Conservation (phyloP, 2,888 invertebrate genomes). For the Diabrotica balteata region DNA sequence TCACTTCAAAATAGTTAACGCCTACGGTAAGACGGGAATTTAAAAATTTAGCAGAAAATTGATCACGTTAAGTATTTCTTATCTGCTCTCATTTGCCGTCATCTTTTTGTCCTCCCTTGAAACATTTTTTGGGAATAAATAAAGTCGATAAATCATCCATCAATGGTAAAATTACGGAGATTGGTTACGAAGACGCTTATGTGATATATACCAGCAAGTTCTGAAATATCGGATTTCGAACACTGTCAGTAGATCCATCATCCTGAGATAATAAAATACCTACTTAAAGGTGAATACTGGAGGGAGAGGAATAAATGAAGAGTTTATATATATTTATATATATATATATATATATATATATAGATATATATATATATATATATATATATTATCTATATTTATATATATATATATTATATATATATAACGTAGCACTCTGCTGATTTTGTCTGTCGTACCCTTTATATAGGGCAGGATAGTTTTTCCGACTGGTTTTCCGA, state of each 20-base stretch:
- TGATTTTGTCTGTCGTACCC: too few relatives aligned
- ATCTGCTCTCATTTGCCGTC: slow-evolving; percentile 2
- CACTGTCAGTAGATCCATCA: slow-evolving; percentile 8
- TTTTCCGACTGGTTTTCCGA: too few relatives aligned
- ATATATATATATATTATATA: too few relatives aligned
- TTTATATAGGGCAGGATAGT: too few relatives aligned
- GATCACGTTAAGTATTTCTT: slow-evolving; percentile 3
- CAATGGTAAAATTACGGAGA: slow-evolving; percentile 18
- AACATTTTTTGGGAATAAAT: slow-evolving; percentile 16
- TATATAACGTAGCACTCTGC: too few relatives aligned
- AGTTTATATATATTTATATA: too few relatives aligned
- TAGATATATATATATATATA: too few relatives aligned
- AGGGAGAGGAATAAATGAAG: too few relatives aligned
- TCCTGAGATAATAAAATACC: slow-evolving; percentile 10
- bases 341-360: too few relatives aligned
- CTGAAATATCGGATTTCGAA: slow-evolving; percentile 10
- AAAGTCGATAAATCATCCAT: slow-evolving; percentile 16
- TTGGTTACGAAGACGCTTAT: slow-evolving; percentile 14
- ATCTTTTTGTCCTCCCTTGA: background rate
- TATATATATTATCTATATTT: too few relatives aligned
- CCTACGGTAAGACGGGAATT: slow-evolving; percentile 4
- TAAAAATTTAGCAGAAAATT: slow-evolving; percentile 14
- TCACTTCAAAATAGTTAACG: too few relatives aligned
- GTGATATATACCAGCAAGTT: slow-evolving; percentile 8
- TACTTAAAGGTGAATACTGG: slow-evolving; percentile 2